A percentile compares a stretch with the other conserved stretches of the same genome.
Conservation (phyloP, 2,888 invertebrate genomes). For the Drosophila suboccidentalis region DNA sequence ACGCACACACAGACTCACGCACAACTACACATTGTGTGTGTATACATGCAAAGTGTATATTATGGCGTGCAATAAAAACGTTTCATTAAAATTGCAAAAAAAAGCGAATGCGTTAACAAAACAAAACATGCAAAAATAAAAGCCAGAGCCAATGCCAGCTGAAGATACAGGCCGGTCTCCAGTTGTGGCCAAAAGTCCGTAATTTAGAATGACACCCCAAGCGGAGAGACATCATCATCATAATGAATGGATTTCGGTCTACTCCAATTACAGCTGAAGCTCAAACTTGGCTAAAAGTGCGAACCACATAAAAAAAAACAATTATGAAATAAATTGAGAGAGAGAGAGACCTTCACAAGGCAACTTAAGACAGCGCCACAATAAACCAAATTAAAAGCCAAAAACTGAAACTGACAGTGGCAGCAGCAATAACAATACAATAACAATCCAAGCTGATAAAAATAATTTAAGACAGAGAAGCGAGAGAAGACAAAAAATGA, state of each 20-base stretch:
- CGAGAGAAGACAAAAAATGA: slow-evolving; percentile 48
- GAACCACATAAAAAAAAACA: slow-evolving; percentile 33
- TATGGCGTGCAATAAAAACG: slow-evolving; percentile 65
- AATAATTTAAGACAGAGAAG: slow-evolving; percentile 54
- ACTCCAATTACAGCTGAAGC: slow-evolving; percentile 58
- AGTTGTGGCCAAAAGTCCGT: slow-evolving; percentile 14
- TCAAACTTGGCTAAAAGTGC: slow-evolving; percentile 30
- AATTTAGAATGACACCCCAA: slow-evolving; percentile 50
- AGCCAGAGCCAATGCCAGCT: slow-evolving; percentile 40
- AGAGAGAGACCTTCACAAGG: slow-evolving; percentile 68
- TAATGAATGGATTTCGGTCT: slow-evolving; percentile 29
- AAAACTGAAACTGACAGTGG: slow-evolving; percentile 66
- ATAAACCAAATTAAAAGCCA: slow-evolving; percentile 76
- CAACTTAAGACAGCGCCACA: slow-evolving; percentile 63
- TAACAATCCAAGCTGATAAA: slow-evolving; percentile 65
- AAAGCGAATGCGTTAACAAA: slow-evolving; percentile 39
- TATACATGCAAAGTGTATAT: slow-evolving; percentile 19
- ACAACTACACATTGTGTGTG: not conserved
- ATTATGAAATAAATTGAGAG: slow-evolving; percentile 66
- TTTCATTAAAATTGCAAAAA: slow-evolving; percentile 64
- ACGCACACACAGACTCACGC: not conserved
- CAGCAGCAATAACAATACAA: slow-evolving; percentile 40
- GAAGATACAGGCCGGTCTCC: slow-evolving; percentile 9
- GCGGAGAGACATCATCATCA: slow-evolving; percentile 8
- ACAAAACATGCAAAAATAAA: slow-evolving; percentile 38